phyloP scores from a whole-genome alignment of 64 coral and sea anemone species.

The Catalaphyllia jardinei region DNA sequence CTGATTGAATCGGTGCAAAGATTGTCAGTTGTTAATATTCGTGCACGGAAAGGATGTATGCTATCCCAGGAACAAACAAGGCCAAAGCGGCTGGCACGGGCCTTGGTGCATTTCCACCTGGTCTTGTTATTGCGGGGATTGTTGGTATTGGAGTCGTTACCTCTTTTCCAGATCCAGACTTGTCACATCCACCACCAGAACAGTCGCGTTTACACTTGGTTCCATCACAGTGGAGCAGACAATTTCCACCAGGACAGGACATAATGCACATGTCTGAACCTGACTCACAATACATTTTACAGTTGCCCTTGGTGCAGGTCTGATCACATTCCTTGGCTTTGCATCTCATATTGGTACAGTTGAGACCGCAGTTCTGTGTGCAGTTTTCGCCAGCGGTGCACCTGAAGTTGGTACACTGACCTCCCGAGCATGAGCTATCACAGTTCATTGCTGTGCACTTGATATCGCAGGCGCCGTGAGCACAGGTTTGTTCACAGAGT shows the following conservation, averaged over 20 bases:
- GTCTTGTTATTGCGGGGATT: not conserved
- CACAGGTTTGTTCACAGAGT: constrained; percentile 26
- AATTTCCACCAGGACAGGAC: constrained; percentile 41
- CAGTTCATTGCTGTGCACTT: constrained; percentile 29
- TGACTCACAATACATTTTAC: constrained; percentile 25
- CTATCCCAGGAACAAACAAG: not conserved
- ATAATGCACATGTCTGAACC: constrained; percentile 17
- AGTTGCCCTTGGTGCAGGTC: constrained; percentile 14
- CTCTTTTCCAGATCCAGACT: not conserved
- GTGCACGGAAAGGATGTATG: not conserved
- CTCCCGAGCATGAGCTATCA: constrained; percentile 6
- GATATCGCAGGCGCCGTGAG: constrained; percentile 11
- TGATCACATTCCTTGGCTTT: constrained; percentile 8
- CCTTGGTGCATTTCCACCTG: not conserved
- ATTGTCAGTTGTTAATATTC: not conserved
- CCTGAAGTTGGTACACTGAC: not conserved
- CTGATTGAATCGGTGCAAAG: too few species aligned
- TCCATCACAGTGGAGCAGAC: constrained; percentile 17
- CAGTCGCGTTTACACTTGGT: constrained; percentile 13
- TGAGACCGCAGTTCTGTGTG: constrained; percentile 9
- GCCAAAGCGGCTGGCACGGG: not conserved
- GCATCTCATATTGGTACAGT: constrained; percentile 38
- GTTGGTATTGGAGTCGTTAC: not conserved
- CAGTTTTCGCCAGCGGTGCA: constrained; percentile 14
- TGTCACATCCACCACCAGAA: not conserved